Evolutionary conservation across 2,888 invertebrate genomes (phyloP), one percentile per base, ranked within the genome.

Genomic region (Rhingia rostrata): DNA sequence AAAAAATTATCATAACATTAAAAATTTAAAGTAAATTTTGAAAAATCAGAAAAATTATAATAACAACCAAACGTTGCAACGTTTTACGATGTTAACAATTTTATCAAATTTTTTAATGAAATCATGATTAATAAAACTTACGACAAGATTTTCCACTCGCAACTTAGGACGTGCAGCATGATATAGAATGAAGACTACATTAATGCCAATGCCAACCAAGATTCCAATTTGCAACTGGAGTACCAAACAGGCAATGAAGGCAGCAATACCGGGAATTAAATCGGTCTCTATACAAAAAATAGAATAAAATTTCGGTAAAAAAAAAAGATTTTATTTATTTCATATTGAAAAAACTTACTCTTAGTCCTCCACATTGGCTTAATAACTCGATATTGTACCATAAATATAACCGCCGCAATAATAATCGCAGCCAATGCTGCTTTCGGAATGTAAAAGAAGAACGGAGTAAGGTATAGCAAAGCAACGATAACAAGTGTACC

Each of bases 281-380:
- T 98, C 98, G 88, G 96, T 94, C 92, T 97, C 97, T 98, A 93
- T 6, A n/a, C 9, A 43, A 90, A 90, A 61, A 82, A 86, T 73
- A 75, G 6, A 60, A 37, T 10, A 9, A 32, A 1, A n/a, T 4
- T 47, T 39, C 12, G 30, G 30, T n/a, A 0, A 9, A 10, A 1
- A 45, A 30, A 14, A 12, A 6, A n/a, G 2, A 9, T 5, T 45
- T 5, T 45, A 45, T 12, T 6, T 0, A 4, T 6, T 6, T 7
- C 49, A 4, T 10, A 1, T 33, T 7, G 14, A 4, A 3, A 6
- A 5, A 61, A 93, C 95, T 94, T 91, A 97, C 96, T 97, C 92
- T 97, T 97, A 35, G 96, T 95, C 87, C 96, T 93, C 96, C 97
- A 97, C 95, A 97, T 96, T 0, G 97, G 96, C 88, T 95, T 95